phyloP scores from a whole-genome alignment of 2,113 vertebrate genomes.

The Campylorhamphus procurvoides region DNA sequence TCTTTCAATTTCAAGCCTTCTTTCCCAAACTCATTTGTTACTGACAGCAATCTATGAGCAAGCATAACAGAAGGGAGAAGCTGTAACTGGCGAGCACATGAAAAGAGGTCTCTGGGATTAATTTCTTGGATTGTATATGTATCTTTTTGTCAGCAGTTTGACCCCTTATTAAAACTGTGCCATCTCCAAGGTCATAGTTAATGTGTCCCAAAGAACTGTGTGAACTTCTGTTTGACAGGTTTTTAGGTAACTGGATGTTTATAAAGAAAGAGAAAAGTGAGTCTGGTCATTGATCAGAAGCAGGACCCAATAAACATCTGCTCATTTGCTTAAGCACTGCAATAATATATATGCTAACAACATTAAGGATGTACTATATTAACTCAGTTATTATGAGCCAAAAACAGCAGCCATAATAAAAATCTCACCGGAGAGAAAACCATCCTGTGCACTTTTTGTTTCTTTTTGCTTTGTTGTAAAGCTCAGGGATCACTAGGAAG shows the following conservation, averaged over 20 bases:
- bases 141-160: not conserved
- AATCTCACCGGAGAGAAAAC: conserved; percentile 8
- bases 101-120: conserved; percentile 13
- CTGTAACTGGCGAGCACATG: not conserved
- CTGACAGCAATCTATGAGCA: conserved; percentile 35
- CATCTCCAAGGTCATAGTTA: conserved; percentile 4
- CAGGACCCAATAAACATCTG: not conserved
- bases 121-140: not conserved
- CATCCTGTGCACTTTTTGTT: not conserved
- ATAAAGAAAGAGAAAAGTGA: conserved; percentile 4
- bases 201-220: not conserved
- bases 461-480: conserved; percentile 6
- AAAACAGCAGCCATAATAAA: not conserved
- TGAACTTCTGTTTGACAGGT: not conserved
- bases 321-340: conserved; percentile 7
- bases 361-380: not conserved
- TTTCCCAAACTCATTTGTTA: conserved; percentile 1
- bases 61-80: conserved; percentile 1
- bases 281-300: not conserved
- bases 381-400: conserved; percentile 10
- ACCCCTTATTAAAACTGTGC: not conserved
- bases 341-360: not conserved
- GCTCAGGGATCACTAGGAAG: not conserved
- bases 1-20: conserved; percentile 21
- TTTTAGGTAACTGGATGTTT: conserved; percentile 31